Conservation (phyloP, 1,140 invertebrate genomes). For the Scaptomyza montana region DNA sequence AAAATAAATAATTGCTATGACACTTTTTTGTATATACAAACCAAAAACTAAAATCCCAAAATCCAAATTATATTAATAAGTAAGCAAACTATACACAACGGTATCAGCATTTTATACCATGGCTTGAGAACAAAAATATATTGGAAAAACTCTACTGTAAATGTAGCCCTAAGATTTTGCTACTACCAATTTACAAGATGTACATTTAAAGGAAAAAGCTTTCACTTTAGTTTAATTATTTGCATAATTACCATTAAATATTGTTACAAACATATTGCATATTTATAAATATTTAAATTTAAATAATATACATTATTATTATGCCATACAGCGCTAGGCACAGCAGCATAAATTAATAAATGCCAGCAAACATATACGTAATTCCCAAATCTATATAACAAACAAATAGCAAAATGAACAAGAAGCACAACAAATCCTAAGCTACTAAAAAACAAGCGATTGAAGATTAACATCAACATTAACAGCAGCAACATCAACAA, state of each 20-base stretch:
- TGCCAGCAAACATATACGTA: constrained; percentile 58
- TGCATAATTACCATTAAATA: constrained; percentile 77
- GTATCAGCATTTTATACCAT: constrained; percentile 70
- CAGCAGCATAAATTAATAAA: constrained; percentile 52
- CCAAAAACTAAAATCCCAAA: constrained; percentile 43
- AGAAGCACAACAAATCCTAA: constrained; percentile 32
- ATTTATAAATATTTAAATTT: constrained; percentile 70
- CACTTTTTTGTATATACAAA: constrained; percentile 62
- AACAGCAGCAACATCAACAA: constrained; percentile 53
- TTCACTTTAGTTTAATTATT: constrained; percentile 82
- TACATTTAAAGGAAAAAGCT: constrained; percentile 79
- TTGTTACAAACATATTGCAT: constrained; percentile 80
- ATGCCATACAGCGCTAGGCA: constrained; percentile 72
- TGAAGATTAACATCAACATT: constrained; percentile 24
- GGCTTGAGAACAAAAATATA: constrained; percentile 22
- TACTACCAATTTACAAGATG: constrained; percentile 81
- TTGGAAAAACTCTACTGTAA: constrained; percentile 57
- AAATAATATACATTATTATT: constrained; percentile 57
- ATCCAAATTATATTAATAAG: constrained; percentile 58
- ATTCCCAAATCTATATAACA: constrained; percentile 34
- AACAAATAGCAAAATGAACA: constrained; percentile 70
- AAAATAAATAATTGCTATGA: background rate
- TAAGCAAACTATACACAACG: constrained; percentile 44
- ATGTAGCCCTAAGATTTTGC: constrained; percentile 78
- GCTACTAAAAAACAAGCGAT: constrained; percentile 13